These are phyloP conservation scores for Dasyprocta punctata DNA, from an alignment of 2,113 vertebrate genomes.

Conservation along the genomic window DNA sequence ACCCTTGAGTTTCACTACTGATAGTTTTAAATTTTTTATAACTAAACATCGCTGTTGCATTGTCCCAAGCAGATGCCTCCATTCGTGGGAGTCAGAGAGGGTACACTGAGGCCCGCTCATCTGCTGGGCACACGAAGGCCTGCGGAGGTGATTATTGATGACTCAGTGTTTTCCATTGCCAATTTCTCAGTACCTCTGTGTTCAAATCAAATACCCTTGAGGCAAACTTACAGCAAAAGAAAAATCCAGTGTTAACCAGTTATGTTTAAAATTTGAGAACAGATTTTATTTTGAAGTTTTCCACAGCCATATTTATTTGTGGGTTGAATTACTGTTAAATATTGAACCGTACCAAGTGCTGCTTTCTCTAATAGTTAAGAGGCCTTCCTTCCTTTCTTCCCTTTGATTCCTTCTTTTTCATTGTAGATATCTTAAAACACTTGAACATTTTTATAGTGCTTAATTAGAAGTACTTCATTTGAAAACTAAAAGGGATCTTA, in stretches of 20 bases:
- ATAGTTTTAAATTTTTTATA: background rate
- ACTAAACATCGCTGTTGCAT: background rate
- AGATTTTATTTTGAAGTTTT: constrained; percentile 30
- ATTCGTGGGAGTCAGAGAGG: background rate
- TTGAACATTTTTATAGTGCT: background rate
- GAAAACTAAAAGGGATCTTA: constrained; percentile 1
- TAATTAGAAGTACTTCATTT: constrained; percentile 8
- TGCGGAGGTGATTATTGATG: background rate
- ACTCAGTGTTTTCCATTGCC: background rate
- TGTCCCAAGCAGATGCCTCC: background rate
- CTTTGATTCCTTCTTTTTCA: background rate
- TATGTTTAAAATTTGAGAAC: background rate
- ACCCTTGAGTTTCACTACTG: background rate
- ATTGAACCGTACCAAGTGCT: background rate
- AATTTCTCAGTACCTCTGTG: background rate
- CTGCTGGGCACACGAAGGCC: background rate
- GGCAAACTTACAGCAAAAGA: background rate
- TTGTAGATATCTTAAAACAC: constrained; percentile 15
- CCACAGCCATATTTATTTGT: background rate
- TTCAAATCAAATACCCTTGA: background rate
- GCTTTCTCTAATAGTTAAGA: background rate
- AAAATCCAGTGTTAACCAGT: background rate
- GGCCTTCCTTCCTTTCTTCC: background rate
- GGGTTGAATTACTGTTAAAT: constrained; percentile 31
- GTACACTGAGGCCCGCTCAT: accelerated